phyloP scores from a whole-genome alignment of 1,140 invertebrate genomes.

The Drosophila miranda region DNA sequence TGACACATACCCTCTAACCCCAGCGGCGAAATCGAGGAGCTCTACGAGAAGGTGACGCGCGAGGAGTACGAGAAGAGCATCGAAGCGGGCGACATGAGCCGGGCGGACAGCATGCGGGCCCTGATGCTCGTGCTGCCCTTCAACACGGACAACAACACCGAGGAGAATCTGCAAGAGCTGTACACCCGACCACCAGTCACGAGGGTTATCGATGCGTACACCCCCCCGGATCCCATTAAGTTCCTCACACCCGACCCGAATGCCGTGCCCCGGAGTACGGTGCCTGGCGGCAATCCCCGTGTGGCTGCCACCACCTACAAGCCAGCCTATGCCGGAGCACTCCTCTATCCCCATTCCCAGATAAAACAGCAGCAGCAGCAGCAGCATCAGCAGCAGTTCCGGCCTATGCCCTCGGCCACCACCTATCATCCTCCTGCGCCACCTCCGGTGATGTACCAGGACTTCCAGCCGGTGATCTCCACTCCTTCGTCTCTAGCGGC shows the following conservation, averaged over 20 bases:
- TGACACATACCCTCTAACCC: no score
- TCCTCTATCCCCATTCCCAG: not conserved
- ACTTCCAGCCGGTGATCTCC: conserved; percentile 58
- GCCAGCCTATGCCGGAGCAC: conserved; percentile 40
- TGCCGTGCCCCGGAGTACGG: conserved; percentile 45
- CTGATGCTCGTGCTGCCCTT: conserved; percentile 85
- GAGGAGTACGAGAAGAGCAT: conserved; percentile 81
- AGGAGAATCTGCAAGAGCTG: conserved; percentile 81
- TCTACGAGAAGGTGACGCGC: conserved; percentile 84
- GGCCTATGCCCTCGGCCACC: conserved; percentile 59
- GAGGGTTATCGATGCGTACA: conserved; percentile 73
- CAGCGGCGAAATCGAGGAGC: conserved; percentile 84
- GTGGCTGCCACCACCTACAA: conserved; percentile 79
- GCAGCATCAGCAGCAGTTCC: conserved; percentile 14
- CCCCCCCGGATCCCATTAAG: conserved; percentile 71
- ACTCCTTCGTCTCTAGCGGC: not conserved
- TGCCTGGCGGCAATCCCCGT: conserved; percentile 54
- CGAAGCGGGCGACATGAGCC: conserved; percentile 80
- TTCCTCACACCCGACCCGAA: conserved; percentile 71
- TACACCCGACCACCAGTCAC: conserved; percentile 78
- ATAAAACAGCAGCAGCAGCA: conserved; percentile 15
- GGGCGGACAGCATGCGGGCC: conserved; percentile 83
- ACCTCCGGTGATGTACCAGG: conserved; percentile 62
- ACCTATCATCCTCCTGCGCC: conserved; percentile 76
- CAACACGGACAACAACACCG: conserved; percentile 82